Percentiles rank a stretch among this genome's conserved stretches.
Conservation (phyloP, 2,113 vertebrate species). For the Gnathonemus longibarbis region DNA sequence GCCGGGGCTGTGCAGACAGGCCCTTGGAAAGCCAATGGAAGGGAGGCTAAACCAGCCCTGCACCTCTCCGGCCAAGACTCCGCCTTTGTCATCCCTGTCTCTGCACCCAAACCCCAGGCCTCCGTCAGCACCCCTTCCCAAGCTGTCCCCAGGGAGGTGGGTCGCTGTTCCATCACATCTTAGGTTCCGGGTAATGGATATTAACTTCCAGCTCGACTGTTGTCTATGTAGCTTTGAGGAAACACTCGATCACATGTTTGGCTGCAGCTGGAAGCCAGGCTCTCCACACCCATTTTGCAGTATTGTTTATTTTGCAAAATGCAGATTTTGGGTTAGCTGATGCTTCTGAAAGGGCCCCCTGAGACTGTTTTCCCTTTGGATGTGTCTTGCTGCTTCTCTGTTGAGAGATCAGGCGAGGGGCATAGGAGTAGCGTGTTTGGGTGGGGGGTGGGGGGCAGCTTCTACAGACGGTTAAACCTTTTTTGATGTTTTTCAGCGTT, state of each 20-base stretch:
- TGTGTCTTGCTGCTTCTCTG: neutral
- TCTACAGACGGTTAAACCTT: neutral
- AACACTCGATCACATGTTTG: neutral
- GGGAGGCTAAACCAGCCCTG: slow-evolving; percentile 83
- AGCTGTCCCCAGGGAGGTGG: slow-evolving; percentile 89
- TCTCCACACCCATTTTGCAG: neutral
- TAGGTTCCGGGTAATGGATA: neutral
- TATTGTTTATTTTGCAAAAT: neutral
- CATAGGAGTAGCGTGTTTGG: neutral
- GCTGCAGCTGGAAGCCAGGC: neutral
- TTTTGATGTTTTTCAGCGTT: neutral
- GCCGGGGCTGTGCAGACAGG: slow-evolving; percentile 61
- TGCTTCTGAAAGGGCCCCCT: neutral
- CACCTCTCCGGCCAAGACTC: slow-evolving; percentile 86
- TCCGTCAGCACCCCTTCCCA: slow-evolving; percentile 75
- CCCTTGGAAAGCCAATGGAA: slow-evolving; percentile 88
- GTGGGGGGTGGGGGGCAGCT: neutral
- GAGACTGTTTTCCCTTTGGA: neutral
- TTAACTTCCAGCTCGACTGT: neutral
- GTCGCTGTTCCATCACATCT: slow-evolving; percentile 11
- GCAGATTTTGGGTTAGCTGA: neutral
- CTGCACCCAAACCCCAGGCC: slow-evolving; percentile 86
- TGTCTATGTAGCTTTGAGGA: neutral
- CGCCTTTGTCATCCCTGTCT: slow-evolving; percentile 90
- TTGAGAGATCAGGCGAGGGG: neutral